Evolutionary conservation across 2,888 invertebrate species (phyloP), one percentile per base, ranked within the genome.

Genomic region (Capitulum mitella): DNA sequence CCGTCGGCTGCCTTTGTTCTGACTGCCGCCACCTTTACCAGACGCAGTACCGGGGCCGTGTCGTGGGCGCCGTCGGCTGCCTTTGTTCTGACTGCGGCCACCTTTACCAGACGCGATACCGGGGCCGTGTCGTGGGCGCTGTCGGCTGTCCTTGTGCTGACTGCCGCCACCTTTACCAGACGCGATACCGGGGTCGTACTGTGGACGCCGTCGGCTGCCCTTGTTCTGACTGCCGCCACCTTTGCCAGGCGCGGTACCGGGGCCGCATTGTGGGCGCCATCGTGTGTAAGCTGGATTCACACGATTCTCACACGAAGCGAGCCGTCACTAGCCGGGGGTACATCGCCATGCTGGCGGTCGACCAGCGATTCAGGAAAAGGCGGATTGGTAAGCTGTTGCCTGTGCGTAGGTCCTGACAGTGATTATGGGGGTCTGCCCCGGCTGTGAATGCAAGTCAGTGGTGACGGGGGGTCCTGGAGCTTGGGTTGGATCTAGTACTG

Each of bases 331-430:
- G 93, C 85, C 90, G 98, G 85, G 99, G 98, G 82, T 99, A 99
- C 87, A 98, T 99, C 84, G 99, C 98, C 79, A 99, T 99, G 99
- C 88, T 99, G 85, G 99, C 99, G 51, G 97, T 99, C 58, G 98
- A 98, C 87, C 92, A 96, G 84, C 92, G 94, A 84, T 97, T 94
- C 87, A 90, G 99, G 82, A 94, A 98, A 88, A 91, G 91, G 85
- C 94, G 93, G 87, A 97, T 99, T 84, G 98, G 98, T 88, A 83
- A 82, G 83, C 76, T n/a, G n/a, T n/a, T n/a, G n/a, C n/a, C n/a
- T n/a, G n/a, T n/a, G n/a, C n/a, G n/a, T n/a, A n/a, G n/a, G n/a
- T n/a, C n/a, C n/a, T n/a, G n/a, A n/a, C n/a, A n/a, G n/a, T n/a
- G n/a, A n/a, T n/a, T n/a, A n/a, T n/a, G n/a, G n/a, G n/a, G n/a